phyloP scores from a whole-genome alignment of 2,888 invertebrate genomes.

The Habroteleia sp. region DNA sequence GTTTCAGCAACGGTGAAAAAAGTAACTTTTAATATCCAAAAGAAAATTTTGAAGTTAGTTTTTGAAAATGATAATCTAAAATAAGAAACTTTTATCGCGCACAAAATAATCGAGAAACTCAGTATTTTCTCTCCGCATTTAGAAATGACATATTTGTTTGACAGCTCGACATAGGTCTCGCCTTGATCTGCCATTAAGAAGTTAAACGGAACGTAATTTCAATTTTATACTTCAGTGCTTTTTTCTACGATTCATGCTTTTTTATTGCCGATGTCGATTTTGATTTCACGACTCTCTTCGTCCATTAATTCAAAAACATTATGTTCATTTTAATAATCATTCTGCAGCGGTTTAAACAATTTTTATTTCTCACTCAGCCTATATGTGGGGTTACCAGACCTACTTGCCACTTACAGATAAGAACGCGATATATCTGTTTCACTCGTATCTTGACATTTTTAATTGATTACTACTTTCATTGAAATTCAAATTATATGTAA shows the following conservation, averaged over 20 bases:
- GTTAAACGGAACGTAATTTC: constrained; percentile 49
- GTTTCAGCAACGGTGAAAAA: no score
- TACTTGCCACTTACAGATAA: no score
- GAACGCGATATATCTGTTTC: no score
- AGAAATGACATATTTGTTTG: constrained; percentile 42
- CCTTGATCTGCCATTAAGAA: constrained; percentile 52
- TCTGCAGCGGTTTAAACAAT: constrained; percentile 1
- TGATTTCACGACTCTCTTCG: neutral
- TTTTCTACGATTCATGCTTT: constrained; percentile 24
- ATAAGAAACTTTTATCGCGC: neutral
- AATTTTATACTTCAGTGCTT: constrained; percentile 28
- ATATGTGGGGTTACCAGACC: no score
- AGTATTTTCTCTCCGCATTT: constrained; percentile 26
- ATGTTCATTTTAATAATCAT: neutral
- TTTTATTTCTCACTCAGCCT: no score
- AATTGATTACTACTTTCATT: no score
- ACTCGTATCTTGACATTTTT: no score
- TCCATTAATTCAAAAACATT: constrained; percentile 2
- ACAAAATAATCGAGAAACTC: neutral
- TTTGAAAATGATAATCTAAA: no score
- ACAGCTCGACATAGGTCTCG: constrained; percentile 29
- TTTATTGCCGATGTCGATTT: constrained; percentile 3
- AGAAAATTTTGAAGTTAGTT: no score
- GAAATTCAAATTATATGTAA: no score
- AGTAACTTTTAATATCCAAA: no score